Evolutionary conservation across 2,113 vertebrate species (phyloP), one percentile per base, ranked within the genome.

Genomic region (Eretmochelys imbricata): DNA sequence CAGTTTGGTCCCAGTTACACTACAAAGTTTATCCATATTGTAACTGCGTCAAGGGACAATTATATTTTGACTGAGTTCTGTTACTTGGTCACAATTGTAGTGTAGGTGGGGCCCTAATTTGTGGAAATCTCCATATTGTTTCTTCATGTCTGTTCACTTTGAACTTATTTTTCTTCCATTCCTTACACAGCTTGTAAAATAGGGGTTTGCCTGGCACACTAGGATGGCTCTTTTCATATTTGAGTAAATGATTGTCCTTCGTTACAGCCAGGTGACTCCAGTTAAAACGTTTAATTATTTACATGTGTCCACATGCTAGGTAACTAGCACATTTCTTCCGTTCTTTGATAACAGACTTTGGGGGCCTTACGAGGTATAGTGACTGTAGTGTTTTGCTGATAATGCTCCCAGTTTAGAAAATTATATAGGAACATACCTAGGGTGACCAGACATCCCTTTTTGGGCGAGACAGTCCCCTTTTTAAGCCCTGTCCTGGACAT

Each of bases 241-340:
- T 82, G 81, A 5, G 31, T 79, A 86, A 89, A 89, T 69, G 65
- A 92, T 93, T 94, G 75, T 88, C 17, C 69, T 83, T 89, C 87
- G 2, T 81, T 91, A 55, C 82, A 92, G 57, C 57, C 91, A 76
- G 95, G 85, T 62, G 53, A 62, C 82, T 92, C 38, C 0, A 0
- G 78, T 95, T 86, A 59, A 83, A 87, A 65, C 42, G 75, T 62
- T 93, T 75, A 95, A 94, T 96, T 91, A 92, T 95, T 95, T 87
- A 79, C 72, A 54, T 87, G 19, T 91, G 92, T 91, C 50, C 0
- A 0, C 48, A 24, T 79, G 79, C 65, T 85, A 0, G 0, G 31
- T 88, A 88, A 76, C 59, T 54, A 87, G 69, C 50, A 69, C 22
- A 13, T 24, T 48, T 95, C 87, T 90, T 13, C 86, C 38, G 78